A percentile compares a stretch with the other conserved stretches of the same genome.
Evolutionary conservation across 2,113 vertebrate genomes (phyloP).

Genomic region (Phylloscopus trochiloides): DNA sequence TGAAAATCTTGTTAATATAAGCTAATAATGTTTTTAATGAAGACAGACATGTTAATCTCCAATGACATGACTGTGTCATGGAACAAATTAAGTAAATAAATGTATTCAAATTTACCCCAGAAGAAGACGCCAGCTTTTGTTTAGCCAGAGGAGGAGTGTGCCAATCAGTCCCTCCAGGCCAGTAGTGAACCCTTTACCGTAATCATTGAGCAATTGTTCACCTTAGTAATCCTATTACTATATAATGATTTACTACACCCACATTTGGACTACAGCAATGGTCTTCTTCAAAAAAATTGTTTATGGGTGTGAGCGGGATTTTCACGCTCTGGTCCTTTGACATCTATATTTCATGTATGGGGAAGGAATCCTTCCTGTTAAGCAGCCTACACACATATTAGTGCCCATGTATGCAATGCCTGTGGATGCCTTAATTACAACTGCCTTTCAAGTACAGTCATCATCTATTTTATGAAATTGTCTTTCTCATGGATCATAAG

Average conservation of each 20-base stretch:
- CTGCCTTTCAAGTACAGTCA: background rate
- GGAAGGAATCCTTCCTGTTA: background rate
- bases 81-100: constrained; percentile 28
- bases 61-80: background rate
- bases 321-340: background rate
- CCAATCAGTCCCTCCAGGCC: background rate
- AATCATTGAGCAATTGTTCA: constrained; percentile 32
- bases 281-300: background rate
- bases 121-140: background rate
- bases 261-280: background rate
- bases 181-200: background rate
- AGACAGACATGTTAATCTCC: constrained; percentile 16
- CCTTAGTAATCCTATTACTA: constrained; percentile 39
- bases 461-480: background rate
- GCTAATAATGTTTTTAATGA: background rate
- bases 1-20: background rate
- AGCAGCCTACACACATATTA: background rate
- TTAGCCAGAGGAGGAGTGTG: background rate
- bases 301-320: background rate
- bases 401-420: background rate
- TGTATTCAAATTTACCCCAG: background rate
- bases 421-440: background rate
- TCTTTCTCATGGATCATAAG: background rate
- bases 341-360: background rate
- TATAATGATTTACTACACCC: background rate